phyloP scores from a whole-genome alignment of 2,797 vertebrate genomes.

The Coreius guichenoti region DNA sequence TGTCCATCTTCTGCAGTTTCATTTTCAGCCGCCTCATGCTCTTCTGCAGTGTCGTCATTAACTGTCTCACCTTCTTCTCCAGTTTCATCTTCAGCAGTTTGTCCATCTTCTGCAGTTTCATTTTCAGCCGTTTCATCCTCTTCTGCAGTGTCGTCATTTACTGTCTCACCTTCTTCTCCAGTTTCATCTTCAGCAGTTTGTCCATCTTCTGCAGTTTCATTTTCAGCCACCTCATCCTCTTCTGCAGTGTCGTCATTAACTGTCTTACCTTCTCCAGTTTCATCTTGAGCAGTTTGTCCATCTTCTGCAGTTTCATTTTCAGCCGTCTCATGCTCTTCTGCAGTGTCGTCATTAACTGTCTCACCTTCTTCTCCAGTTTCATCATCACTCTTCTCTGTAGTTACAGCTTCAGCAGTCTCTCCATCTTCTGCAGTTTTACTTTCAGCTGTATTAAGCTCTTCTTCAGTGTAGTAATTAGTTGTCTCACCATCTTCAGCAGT shows the following conservation, averaged over 20 bases:
- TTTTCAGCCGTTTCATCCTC: neutral
- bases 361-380: neutral
- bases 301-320: neutral
- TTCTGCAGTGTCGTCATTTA: neutral
- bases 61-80: neutral
- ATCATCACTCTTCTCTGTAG: neutral
- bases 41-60: conserved; percentile 10
- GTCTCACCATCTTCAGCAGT: neutral
- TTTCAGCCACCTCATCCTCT: neutral
- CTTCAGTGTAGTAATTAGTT: neutral
- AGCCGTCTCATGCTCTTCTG: conserved; percentile 1
- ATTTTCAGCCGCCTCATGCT: neutral
- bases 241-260: neutral
- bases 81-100: neutral
- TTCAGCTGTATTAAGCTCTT: neutral
- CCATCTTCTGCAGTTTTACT: conserved; percentile 10
- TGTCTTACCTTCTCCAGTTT: neutral
- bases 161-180: neutral
- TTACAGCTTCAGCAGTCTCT: neutral
- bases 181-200: conserved; percentile 11
- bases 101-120: neutral
- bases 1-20: neutral
- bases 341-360: neutral
- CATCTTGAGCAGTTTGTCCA: neutral
- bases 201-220: neutral